Conservation (phyloP, 2,888 invertebrate species). For the Melolontha melolontha region DNA sequence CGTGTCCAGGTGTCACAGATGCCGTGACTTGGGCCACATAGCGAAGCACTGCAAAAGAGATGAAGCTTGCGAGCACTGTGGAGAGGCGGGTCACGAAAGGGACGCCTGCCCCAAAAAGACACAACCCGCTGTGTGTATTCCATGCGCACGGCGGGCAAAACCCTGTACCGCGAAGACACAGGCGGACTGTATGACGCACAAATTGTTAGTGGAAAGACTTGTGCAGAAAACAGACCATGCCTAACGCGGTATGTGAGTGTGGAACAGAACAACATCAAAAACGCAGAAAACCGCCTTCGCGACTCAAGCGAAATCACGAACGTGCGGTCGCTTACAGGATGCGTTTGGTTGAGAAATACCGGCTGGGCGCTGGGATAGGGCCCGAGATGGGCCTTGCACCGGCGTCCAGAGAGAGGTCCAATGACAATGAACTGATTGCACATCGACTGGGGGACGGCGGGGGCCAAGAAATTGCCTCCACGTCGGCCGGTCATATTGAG, state of each 20-base stretch:
- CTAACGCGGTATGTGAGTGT: neutral
- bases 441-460: no score
- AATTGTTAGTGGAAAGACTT: slow-evolving; percentile 22
- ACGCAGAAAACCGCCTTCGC: slow-evolving; percentile 1
- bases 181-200: slow-evolving; percentile 18
- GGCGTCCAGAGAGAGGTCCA: neutral
- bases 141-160: slow-evolving; percentile 4
- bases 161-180: neutral
- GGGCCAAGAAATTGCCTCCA: no score
- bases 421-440: no score
- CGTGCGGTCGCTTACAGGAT: neutral
- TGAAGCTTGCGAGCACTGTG: no score
- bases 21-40: slow-evolving; percentile 30
- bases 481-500: no score
- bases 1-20: slow-evolving; percentile 22
- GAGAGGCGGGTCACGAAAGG: slow-evolving; percentile 4
- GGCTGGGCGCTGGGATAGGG: neutral
- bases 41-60: slow-evolving; percentile 39
- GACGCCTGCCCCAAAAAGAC: slow-evolving; percentile 7
- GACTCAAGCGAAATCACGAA: neutral
- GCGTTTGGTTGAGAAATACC: neutral
- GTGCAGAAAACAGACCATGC: slow-evolving; percentile 39
- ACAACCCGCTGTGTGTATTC: slow-evolving; percentile 4
- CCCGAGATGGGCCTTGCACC: neutral
- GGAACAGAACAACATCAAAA: neutral